These are phyloP conservation scores for Megaceryle torquata DNA, from an alignment of 2,113 vertebrate genomes.

Conservation along the genomic window DNA sequence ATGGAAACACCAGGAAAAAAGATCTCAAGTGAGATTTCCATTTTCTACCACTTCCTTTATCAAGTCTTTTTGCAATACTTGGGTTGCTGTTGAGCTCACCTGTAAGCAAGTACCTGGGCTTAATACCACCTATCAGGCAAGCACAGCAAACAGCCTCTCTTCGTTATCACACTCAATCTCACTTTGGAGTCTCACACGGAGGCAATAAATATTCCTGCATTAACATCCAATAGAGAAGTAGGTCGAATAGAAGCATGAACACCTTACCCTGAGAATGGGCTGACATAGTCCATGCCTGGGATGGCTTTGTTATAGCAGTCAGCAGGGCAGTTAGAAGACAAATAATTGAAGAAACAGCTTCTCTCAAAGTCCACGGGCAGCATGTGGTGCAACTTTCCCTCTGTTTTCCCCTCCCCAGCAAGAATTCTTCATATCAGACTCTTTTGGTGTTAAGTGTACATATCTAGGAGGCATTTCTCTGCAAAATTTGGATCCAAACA, in stretches of 20 bases:
- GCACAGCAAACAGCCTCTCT: not conserved
- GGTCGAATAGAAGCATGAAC: slow-evolving; percentile 9
- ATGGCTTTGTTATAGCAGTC: slow-evolving; percentile 36
- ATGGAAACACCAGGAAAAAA: slow-evolving; percentile 21
- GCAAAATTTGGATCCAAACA: slow-evolving; percentile 53
- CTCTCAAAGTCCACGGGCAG: slow-evolving; percentile 7
- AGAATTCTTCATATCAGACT: slow-evolving; percentile 45
- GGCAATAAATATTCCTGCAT: slow-evolving; percentile 40
- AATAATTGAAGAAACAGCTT: slow-evolving; percentile 46
- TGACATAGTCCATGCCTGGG: not conserved
- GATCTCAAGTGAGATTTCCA: slow-evolving; percentile 43
- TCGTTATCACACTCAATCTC: not conserved
- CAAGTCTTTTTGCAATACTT: not conserved
- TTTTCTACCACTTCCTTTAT: slow-evolving; percentile 30
- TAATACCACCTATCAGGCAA: slow-evolving; percentile 35
- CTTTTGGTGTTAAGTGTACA: slow-evolving; percentile 38
- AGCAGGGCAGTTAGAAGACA: not conserved
- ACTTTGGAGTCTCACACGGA: not conserved
- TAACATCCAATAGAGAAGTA: not conserved
- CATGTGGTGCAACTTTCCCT: slow-evolving; percentile 1
- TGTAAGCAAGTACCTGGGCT: not conserved
- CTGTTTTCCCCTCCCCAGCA: not conserved
- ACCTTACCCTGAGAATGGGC: not conserved
- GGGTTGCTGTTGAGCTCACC: not conserved
- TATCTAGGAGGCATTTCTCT: slow-evolving; percentile 50